Evolutionary conservation across 2,797 vertebrate genomes (phyloP).

Genomic region (Malacoctenus gilli): DNA sequence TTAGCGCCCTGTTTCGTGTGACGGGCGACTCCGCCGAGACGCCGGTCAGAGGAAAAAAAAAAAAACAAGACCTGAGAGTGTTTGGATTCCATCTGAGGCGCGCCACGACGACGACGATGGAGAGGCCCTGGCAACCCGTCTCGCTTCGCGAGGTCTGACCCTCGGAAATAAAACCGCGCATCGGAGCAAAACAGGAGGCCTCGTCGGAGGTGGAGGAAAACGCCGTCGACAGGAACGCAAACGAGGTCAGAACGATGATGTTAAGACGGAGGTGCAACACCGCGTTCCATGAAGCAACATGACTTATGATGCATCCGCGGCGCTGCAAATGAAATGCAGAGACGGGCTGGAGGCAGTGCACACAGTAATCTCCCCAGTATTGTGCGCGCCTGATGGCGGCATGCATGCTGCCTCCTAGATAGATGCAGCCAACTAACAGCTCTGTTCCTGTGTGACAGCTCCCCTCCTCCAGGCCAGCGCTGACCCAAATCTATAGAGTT

Average conservation of each 20-base stretch:
- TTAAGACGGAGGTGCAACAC: conserved; percentile 11
- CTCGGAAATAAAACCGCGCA: conserved; percentile 33
- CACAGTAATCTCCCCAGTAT: conserved; percentile 46
- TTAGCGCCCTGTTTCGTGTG: conserved; percentile 48
- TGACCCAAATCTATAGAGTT: conserved; percentile 70
- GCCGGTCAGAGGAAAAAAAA: conserved; percentile 38
- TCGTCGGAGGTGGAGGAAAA: too few relatives aligned
- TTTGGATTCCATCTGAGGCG: conserved; percentile 46
- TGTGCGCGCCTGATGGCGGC: conserved; percentile 41
- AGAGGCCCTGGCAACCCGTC: conserved; percentile 34
- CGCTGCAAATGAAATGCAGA: conserved; percentile 42
- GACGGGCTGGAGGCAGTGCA: conserved; percentile 29
- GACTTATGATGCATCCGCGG: conserved; percentile 21
- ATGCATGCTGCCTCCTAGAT: conserved; percentile 63
- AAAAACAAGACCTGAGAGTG: conserved; percentile 26
- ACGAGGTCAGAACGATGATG: conserved; percentile 1
- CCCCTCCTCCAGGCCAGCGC: conserved; percentile 63
- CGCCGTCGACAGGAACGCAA: not conserved
- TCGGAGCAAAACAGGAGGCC: conserved; percentile 8
- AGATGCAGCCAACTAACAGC: conserved; percentile 53
- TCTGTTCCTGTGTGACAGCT: conserved; percentile 61
- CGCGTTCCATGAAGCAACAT: not conserved
- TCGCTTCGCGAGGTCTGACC: conserved; percentile 27
- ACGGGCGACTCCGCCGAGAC: conserved; percentile 35
- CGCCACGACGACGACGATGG: conserved; percentile 28